These are phyloP conservation scores for Trichechus manatus DNA, from an alignment of 2,113 vertebrate species.

Conservation along the genomic window DNA sequence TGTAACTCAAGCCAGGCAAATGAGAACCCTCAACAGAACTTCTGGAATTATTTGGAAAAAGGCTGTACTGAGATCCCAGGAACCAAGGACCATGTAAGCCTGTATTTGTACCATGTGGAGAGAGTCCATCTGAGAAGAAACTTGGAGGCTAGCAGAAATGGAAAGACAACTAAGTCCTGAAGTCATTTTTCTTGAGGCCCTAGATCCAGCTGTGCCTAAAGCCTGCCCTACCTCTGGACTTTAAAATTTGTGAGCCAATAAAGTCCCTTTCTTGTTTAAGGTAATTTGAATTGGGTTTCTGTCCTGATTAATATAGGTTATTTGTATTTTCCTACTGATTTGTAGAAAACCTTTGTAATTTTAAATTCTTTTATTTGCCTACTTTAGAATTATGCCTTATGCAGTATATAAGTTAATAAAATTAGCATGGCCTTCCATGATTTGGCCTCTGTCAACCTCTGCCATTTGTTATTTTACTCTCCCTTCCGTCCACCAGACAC, in stretches of 20 bases:
- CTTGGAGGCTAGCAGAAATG: constrained; percentile 67
- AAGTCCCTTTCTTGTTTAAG: constrained; percentile 83
- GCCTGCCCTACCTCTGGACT: constrained; percentile 84
- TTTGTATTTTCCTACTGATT: constrained; percentile 82
- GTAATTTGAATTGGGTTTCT: constrained; percentile 77
- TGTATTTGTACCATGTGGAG: constrained; percentile 55
- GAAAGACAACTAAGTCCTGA: constrained; percentile 67
- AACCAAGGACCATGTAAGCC: constrained; percentile 39
- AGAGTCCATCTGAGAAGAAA: constrained; percentile 59
- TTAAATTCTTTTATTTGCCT: constrained; percentile 56
- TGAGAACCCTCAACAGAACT: constrained; percentile 48
- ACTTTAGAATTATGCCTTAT: constrained; percentile 61
- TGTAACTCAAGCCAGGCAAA: constrained; percentile 59
- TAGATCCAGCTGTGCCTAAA: constrained; percentile 84
- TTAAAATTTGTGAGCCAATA: constrained; percentile 84
- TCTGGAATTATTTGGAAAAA: constrained; percentile 68
- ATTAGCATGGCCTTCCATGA: constrained; percentile 74
- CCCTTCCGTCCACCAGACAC: background rate
- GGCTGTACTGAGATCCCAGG: constrained; percentile 19
- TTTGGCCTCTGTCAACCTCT: constrained; percentile 70
- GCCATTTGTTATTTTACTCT: constrained; percentile 56
- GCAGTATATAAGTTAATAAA: constrained; percentile 80
- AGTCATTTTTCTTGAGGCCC: constrained; percentile 76
- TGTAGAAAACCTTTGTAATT: constrained; percentile 80
- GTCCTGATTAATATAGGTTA: constrained; percentile 78